A percentile compares a stretch with the other conserved stretches of the same genome.
phyloP scores from a whole-genome alignment of 2,113 vertebrate genomes.

The Neofelis nebulosa region DNA sequence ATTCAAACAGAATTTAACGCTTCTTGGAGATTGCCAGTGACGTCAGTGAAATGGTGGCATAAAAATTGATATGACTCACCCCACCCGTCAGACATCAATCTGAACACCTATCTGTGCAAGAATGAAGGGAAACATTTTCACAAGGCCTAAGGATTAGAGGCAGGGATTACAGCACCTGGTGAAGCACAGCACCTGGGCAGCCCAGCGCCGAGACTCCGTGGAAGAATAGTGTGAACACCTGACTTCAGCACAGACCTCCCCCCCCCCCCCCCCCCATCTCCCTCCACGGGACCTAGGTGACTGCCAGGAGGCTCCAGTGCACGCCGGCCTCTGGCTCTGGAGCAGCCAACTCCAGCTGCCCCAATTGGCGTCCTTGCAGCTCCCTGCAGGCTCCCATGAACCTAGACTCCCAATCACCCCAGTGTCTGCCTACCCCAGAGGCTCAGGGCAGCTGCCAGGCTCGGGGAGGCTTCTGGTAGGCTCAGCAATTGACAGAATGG shows the following conservation, averaged over 20 bases:
- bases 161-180: not conserved
- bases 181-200: not conserved
- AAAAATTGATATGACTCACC: not conserved
- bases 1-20: not conserved
- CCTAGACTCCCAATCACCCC: not conserved
- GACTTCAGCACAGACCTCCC: not conserved
- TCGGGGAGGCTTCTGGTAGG: fast-evolving
- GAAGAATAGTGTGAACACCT: not conserved
- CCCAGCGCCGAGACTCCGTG: not conserved
- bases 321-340: not conserved
- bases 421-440: not conserved
- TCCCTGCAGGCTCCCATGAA: not conserved
- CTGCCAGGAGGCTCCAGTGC: not conserved
- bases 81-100: not conserved
- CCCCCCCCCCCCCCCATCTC: not conserved
- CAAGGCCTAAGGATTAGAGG: not conserved
- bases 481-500: fast-evolving
- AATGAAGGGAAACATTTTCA: not conserved
- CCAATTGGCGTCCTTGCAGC: not conserved
- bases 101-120: not conserved
- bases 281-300: no score
- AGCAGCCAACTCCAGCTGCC: not conserved
- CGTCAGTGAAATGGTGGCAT: not conserved
- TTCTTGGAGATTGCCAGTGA: not conserved
- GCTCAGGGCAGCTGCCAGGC: no score